Conservation (phyloP, 2,797 vertebrate genomes). For the Spondyliosoma cantharus region DNA sequence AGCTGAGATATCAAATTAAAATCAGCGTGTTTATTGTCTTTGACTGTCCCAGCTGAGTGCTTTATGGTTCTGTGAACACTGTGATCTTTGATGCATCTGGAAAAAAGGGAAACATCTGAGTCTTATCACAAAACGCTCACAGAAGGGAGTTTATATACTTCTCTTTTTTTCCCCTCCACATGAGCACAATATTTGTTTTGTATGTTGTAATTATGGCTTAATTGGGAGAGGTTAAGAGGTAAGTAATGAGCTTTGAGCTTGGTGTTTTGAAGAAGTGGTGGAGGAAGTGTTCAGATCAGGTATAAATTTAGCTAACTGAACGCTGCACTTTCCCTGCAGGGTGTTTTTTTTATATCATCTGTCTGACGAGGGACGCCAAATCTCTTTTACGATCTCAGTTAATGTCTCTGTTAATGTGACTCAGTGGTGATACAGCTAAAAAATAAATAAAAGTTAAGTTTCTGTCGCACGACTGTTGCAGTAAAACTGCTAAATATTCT, state of each 20-base stretch:
- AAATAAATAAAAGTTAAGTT: neutral
- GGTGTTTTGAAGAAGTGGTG: neutral
- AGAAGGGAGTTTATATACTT: neutral
- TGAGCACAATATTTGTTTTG: no score
- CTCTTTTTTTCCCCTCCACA: slow-evolving; percentile 7
- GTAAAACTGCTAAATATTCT: no score
- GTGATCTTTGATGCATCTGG: slow-evolving; percentile 13
- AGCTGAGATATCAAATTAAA: slow-evolving; percentile 37
- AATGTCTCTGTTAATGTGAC: no score
- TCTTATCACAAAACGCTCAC: slow-evolving; percentile 6
- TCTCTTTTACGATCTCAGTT: no score
- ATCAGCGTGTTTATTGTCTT: slow-evolving; percentile 17
- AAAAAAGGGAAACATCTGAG: slow-evolving; percentile 23
- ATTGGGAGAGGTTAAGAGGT: neutral
- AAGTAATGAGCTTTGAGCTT: neutral
- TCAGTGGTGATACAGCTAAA: no score
- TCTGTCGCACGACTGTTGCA: neutral
- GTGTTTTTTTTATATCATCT: no score
- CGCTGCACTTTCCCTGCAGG: no score
- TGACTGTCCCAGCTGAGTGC: neutral
- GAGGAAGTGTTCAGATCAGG: neutral
- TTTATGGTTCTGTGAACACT: slow-evolving; percentile 25
- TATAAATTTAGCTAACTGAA: no score
- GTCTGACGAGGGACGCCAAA: no score
- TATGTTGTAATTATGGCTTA: neutral